Base-by-base conservation (phyloP, 2,888 invertebrate genomes). In the Minunthozetes semirufus region DNA sequence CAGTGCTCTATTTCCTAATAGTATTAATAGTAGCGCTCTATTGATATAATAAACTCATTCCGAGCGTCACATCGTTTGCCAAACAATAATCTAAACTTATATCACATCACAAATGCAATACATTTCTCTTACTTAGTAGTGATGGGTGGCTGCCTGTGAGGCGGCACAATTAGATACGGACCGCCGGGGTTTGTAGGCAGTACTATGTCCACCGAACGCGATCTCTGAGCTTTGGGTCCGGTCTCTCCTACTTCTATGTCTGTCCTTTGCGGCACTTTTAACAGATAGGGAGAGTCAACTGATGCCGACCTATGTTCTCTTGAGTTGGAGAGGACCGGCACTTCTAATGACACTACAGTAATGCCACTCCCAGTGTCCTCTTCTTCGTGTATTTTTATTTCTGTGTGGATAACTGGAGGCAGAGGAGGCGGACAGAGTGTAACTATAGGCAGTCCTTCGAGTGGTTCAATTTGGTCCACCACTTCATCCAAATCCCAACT, bases 141-240 rank as follows among this genome's bases (percentile, higher is more conserved):
- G 6, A 68, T 50, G 9, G 76, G 76, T n/a, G 33, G 38, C 17
- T 71, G 76, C 46, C 75, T 72, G 59, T 70, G 66, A 19, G 73
- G 77, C 42, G 77, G 76, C 15, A 77, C 74, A 42, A 76, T 59
- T 0, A 76, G 56, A 72, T 76, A 77, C 1, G 76, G 74, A 22
- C 74, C 76, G 68, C 72, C 74, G 5, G 76, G 74, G 15, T 90
- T 89, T 13, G 92, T 92, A 38, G 93, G 93, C 79, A 93, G 84
- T 71, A 92, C 92, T 80, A 93, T 93, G 83, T 93, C 93, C 77
- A 93, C 92, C 68, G 92, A 92, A 77, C 91, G 87, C 48, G 92
- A 92, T 70, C 93, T 86, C 46, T 89, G 87, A 5, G 77, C 53
- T 48, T 56, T 46, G 19, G 76, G 77, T 19, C 71, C 74, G 9